Percentiles rank a stretch among this genome's conserved stretches.
Evolutionary conservation across 2,888 invertebrate species (phyloP).

Genomic region (Leptothorax acervorum): DNA sequence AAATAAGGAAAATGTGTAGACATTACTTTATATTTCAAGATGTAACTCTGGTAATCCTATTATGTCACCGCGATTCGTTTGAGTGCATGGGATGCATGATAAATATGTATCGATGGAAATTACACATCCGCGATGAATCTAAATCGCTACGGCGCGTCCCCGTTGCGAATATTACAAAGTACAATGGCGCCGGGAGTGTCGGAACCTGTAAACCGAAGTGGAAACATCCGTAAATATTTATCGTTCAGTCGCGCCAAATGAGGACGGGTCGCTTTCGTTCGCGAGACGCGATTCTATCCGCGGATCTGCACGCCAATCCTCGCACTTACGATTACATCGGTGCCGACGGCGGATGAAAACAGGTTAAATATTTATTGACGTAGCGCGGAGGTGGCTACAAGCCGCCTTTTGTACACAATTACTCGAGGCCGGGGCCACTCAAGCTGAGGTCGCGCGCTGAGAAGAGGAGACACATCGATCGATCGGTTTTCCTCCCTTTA

Average conservation of each 20-base stretch:
- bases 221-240: slow-evolving; percentile 39
- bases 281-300: background rate
- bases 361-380: slow-evolving; percentile 42
- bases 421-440: slow-evolving; percentile 22
- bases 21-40: background rate
- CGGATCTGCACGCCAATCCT: background rate
- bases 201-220: background rate
- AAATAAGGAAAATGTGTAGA: background rate
- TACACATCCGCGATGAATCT: slow-evolving; percentile 22
- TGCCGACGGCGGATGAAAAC: slow-evolving; percentile 20
- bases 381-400: background rate
- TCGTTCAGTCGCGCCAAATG: slow-evolving; percentile 22
- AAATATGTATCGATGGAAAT: slow-evolving; percentile 46
- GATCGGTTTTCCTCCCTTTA: slow-evolving; percentile 21
- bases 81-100: background rate
- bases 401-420: slow-evolving; percentile 21
- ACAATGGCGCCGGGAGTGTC: slow-evolving; percentile 21
- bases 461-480: slow-evolving; percentile 39
- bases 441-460: slow-evolving; percentile 14
- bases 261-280: slow-evolving; percentile 3
- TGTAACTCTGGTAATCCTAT: background rate
- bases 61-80: background rate
- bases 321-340: slow-evolving; percentile 12
- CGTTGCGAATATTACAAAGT: slow-evolving; percentile 47
- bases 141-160: background rate